Evolutionary conservation across 2,113 vertebrate genomes (phyloP), one percentile per base, ranked within the genome.

Genomic region (Microtus pennsylvanicus): DNA sequence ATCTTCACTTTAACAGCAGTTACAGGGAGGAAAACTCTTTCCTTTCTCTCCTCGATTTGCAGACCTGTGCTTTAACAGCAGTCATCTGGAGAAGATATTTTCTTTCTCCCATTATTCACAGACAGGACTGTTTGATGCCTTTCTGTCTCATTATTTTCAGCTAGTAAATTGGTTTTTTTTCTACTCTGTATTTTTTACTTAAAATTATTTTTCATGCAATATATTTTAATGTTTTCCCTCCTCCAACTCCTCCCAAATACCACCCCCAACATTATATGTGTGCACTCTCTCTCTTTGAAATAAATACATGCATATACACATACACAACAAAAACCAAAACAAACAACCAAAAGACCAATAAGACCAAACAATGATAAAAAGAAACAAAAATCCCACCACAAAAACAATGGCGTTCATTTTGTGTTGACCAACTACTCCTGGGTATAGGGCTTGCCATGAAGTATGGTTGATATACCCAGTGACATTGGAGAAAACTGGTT

Each of bases 1-100:
- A 47, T 17, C 61, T 86, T 16, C 82, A 47, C 82, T 86, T 67
- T 65, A 97, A 93, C 24, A 45, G 50, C 26, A 85, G 38, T 93
- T 70, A 50, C 22, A 87, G 17, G 33, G 12, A 83, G 42, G 47
- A 63, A 42, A 63, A 58, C 58, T 58, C 55, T 58, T 19, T 58
- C 58, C 19, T 58, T 58, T 58, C 58, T 0, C 58, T 21, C 58
- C 58, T 58, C 58, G 21, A 58, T 58, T 58, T 58, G 58, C 58
- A 21, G 89, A 45, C 58, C 82, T 85, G 26, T 38, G 42, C 82
- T 85, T 45, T 63, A 97, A 93, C 24, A 42, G 47, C 26, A 85
- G 38, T 94, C 80, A 67, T 21, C 47, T 4, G 33, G 11, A 63
- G 42, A 47, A 63, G 28, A 13, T n/a, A 38, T 12, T 74, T 11